These are phyloP conservation scores for Chiloscyllium plagiosum DNA, from an alignment of 2,113 vertebrate species.

Conservation along the genomic window DNA sequence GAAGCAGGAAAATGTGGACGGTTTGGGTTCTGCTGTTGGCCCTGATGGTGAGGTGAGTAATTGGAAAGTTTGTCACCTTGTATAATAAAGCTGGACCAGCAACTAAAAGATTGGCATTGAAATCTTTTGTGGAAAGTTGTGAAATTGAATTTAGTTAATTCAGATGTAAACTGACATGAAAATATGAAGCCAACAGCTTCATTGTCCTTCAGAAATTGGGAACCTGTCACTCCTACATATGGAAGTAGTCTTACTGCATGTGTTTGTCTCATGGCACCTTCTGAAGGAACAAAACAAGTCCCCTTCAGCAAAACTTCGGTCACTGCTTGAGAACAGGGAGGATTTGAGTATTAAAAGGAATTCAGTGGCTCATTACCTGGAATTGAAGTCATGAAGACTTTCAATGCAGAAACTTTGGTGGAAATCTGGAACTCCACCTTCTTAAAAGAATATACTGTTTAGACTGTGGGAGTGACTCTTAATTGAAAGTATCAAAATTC, in stretches of 20 bases:
- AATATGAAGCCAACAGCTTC: not conserved
- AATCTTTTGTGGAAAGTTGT: not conserved
- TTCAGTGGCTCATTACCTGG: too few species aligned
- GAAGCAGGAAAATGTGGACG: conserved; percentile 76
- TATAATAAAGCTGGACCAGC: not conserved
- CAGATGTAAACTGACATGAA: not conserved
- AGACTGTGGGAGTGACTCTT: too few species aligned
- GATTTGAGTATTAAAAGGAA: too few species aligned
- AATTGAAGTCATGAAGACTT: not conserved
- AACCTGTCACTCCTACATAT: not conserved
- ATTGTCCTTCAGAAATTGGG: not conserved
- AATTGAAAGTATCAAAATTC: too few species aligned
- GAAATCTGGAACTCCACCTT: too few species aligned
- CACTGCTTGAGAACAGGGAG: too few species aligned
- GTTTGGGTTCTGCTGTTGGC: conserved; percentile 63
- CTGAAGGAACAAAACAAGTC: not conserved
- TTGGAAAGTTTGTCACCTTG: not conserved
- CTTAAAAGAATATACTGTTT: too few species aligned
- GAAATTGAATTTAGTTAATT: not conserved
- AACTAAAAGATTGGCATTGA: not conserved
- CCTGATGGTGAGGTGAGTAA: conserved; percentile 81
- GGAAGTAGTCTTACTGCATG: not conserved
- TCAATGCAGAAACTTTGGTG: too few species aligned
- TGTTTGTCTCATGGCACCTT: not conserved
- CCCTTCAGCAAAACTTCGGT: not conserved